phyloP scores from a whole-genome alignment of 2,797 vertebrate species.

The Hemitrygon akajei region DNA sequence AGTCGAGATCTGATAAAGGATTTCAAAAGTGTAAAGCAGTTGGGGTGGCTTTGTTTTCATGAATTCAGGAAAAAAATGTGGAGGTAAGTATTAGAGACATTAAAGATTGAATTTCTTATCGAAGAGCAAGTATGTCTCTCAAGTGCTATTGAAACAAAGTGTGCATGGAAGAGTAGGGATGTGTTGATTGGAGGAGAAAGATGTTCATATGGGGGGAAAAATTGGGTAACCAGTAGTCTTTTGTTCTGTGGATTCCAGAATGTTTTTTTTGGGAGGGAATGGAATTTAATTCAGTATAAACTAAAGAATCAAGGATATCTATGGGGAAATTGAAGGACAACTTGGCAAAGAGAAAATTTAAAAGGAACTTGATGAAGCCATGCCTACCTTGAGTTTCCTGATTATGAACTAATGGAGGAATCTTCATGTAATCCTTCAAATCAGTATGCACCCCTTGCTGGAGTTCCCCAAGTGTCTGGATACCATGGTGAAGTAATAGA shows the following conservation, averaged over 20 bases:
- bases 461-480: background rate
- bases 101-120: no score
- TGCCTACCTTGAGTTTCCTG: background rate
- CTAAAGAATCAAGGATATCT: background rate
- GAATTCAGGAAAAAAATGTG: background rate
- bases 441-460: background rate
- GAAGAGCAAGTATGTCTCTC: no score
- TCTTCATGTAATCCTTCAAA: no score
- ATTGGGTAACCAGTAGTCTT: background rate
- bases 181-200: no score
- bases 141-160: no score
- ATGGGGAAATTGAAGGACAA: background rate
- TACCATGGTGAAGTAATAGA: background rate
- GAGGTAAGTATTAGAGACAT: no score
- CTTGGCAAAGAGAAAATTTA: no score
- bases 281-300: background rate
- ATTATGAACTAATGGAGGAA: background rate
- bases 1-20: background rate
- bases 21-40: background rate
- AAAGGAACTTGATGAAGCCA: no score
- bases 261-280: background rate
- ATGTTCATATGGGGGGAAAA: no score
- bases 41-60: no score
- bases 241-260: background rate
- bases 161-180: no score